phyloP scores from a whole-genome alignment of 2,888 invertebrate species.

The Drosophila tripunctata region DNA sequence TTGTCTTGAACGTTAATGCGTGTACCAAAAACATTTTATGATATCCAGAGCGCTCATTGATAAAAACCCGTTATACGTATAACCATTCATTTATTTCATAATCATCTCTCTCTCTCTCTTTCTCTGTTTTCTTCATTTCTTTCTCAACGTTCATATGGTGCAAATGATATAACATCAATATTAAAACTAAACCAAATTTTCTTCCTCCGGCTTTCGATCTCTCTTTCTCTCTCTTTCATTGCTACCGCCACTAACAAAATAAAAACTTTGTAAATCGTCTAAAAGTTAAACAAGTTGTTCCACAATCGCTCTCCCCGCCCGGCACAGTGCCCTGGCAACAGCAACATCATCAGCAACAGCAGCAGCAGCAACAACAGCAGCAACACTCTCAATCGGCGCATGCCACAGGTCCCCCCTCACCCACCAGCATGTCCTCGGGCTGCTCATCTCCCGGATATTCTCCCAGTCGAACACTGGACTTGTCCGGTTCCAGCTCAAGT shows the following conservation, averaged over 20 bases:
- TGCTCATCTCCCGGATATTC: slow-evolving; percentile 86
- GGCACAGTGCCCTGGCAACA: slow-evolving; percentile 88
- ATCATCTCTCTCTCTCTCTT: slow-evolving; percentile 24
- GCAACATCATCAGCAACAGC: slow-evolving; percentile 83
- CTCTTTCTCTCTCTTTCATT: slow-evolving; percentile 13
- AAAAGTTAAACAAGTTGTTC: slow-evolving; percentile 88
- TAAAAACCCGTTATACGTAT: slow-evolving; percentile 43
- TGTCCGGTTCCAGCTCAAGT: slow-evolving; percentile 87
- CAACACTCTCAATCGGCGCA: slow-evolving; percentile 82
- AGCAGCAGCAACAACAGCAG: slow-evolving; percentile 85
- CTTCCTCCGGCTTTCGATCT: slow-evolving; percentile 24
- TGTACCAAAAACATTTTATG: slow-evolving; percentile 21
- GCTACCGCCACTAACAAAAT: slow-evolving; percentile 23
- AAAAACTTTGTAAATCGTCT: slow-evolving; percentile 11
- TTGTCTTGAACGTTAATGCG: slow-evolving; percentile 40
- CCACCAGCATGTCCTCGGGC: slow-evolving; percentile 88
- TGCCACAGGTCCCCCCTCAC: slow-evolving; percentile 87
- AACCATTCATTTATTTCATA: slow-evolving; percentile 41
- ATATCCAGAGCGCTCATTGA: slow-evolving; percentile 11
- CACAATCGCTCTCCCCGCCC: slow-evolving; percentile 87
- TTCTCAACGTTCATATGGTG: slow-evolving; percentile 19
- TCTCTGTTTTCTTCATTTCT: slow-evolving; percentile 16
- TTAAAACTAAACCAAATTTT: slow-evolving; percentile 34
- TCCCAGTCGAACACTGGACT: slow-evolving; percentile 85
- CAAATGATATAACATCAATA: slow-evolving; percentile 5